Base-by-base conservation (phyloP, 2,113 vertebrate genomes). In the Vidua macroura region DNA sequence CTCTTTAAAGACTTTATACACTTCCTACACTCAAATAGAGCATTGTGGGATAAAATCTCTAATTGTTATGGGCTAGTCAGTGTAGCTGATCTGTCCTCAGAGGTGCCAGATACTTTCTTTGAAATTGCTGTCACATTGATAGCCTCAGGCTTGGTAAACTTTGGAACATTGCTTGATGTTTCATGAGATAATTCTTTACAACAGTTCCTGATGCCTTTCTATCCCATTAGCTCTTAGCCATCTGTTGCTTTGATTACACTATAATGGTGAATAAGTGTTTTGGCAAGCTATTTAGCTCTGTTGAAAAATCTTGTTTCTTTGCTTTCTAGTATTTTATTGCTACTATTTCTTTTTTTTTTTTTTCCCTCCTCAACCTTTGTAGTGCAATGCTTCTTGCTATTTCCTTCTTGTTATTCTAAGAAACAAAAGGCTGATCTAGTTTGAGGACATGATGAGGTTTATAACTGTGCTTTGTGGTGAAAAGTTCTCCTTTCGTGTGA, bases 241-340 rank as follows among this genome's bases (percentile, higher is more conserved):
- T 97, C 96, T 97, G 95, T 97, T 97, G 96, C 96, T 97, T 97
- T 97, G 96, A 94, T 96, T 97, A 97, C 91, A 96, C 76, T 90
- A 92, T 95, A 97, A 93, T 15, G 79, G 93, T 68, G 93, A 88
- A 87, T 96, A 94, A 95, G 90, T 95, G 90, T 97, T 97, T 97
- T 95, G 95, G 96, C 96, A 97, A 85, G 87, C 83, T 95, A 33
- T 96, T 94, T 96, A 95, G 63, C 86, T 86, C 72, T 95, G 93
- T 96, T 97, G 96, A 96, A 92, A 92, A 97, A 82, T 96, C 91
- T 44, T 82, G 67, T 86, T 96, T 93, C 86, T 97, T 95, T 97
- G 96, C 93, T 97, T 95, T 97, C 95, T 85, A 96, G 93, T 96
- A 72, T 94, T 96, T 63, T 96, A 76, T 94, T 97, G 66, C 85